Conservation (phyloP, 2,888 invertebrate species). For the Meloe dianella region DNA sequence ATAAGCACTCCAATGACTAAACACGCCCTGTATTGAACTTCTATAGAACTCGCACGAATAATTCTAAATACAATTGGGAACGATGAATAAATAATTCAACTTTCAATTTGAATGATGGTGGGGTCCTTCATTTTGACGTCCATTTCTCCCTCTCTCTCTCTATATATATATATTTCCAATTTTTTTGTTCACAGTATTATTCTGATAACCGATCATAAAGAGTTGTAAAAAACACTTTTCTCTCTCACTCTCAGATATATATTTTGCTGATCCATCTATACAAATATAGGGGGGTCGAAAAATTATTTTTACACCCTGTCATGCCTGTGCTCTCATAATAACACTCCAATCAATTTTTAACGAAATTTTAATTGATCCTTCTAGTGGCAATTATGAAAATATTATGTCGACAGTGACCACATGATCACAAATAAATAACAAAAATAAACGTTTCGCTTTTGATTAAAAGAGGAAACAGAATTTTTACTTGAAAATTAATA, state of each 20-base stretch:
- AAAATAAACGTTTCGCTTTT: no score
- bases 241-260: not conserved
- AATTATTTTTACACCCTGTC: conserved; percentile 14
- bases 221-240: not conserved
- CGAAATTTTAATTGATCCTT: conserved; percentile 35
- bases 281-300: conserved; percentile 7
- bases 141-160: no score
- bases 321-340: conserved; percentile 13
- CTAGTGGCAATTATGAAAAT: conserved; percentile 33
- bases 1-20: conserved; percentile 57
- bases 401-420: conserved; percentile 21
- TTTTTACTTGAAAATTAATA: no score
- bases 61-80: conserved; percentile 53
- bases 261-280: not conserved
- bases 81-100: conserved; percentile 50
- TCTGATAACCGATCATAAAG: conserved; percentile 4
- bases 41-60: conserved; percentile 54
- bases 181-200: no score
- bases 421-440: no score
- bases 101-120: conserved; percentile 42
- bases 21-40: conserved; percentile 52
- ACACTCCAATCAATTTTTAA: conserved; percentile 30
- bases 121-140: conserved; percentile 36
- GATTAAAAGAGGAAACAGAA: no score
- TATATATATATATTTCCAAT: no score